These are phyloP conservation scores for Acrossocheilus fasciatus DNA, from an alignment of 2,797 vertebrate species.

Conservation along the genomic window DNA sequence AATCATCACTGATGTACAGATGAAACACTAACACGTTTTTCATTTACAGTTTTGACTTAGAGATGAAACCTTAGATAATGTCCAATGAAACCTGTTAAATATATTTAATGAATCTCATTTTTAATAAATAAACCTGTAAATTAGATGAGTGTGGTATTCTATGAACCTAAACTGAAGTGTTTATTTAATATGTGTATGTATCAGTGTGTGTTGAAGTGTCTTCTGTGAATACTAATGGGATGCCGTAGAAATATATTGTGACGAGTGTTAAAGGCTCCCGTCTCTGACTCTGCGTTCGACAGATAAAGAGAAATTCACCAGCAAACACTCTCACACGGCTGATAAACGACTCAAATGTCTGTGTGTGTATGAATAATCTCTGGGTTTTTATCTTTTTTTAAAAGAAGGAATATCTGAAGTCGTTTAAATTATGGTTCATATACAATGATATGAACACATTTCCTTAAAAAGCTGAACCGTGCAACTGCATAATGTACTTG, in stretches of 20 bases:
- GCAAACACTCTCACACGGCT: neutral
- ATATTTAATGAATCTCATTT: neutral
- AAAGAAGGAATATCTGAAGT: conserved; percentile 1
- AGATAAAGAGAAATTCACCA: conserved; percentile 8
- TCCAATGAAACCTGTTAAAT: neutral
- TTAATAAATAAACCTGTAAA: neutral
- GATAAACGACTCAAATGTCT: conserved; percentile 22
- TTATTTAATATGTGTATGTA: neutral
- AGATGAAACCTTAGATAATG: neutral
- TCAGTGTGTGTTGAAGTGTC: neutral
- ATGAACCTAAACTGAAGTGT: neutral
- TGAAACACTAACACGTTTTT: neutral
- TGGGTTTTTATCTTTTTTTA: neutral
- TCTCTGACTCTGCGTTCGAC: conserved; percentile 12
- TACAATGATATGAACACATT: neutral
- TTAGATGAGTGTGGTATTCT: neutral
- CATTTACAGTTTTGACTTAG: neutral
- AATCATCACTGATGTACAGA: conserved; percentile 8
- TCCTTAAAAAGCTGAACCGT: neutral
- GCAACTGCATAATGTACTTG: neutral
- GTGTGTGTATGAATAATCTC: conserved; percentile 5
- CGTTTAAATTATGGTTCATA: neutral
- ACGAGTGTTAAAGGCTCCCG: neutral
- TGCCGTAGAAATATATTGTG: neutral
- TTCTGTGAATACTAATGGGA: neutral